Conservation (phyloP, 2,113 vertebrate species). For the Scomber colias region DNA sequence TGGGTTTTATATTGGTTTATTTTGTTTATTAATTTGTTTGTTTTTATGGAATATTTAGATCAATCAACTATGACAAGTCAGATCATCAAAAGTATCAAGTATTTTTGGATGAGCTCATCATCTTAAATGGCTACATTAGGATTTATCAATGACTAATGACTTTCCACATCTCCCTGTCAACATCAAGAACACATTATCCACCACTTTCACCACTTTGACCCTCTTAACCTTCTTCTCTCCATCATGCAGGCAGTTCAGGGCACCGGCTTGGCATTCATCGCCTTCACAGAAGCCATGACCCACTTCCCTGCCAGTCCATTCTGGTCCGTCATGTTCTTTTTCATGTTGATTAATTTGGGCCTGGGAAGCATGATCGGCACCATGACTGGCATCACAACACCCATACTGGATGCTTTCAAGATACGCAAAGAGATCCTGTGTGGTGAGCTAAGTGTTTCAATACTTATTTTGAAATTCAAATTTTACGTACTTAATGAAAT, state of each 20-base stretch:
- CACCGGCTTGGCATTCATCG: conserved; percentile 98
- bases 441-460: conserved; percentile 84
- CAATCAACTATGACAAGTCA: neutral
- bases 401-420: conserved; percentile 97
- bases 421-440: conserved; percentile 97
- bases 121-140: neutral
- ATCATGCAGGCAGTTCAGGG: conserved; percentile 93
- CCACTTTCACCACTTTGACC: neutral
- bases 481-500: neutral
- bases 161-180: neutral
- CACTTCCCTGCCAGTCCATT: conserved; percentile 97
- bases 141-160: neutral
- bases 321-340: conserved; percentile 99
- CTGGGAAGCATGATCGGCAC: conserved; percentile 99
- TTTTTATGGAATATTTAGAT: neutral
- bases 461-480: neutral
- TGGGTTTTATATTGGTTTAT: no score
- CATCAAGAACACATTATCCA: neutral
- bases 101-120: neutral
- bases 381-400: conserved; percentile 98
- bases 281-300: conserved; percentile 99
- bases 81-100: neutral
- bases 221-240: neutral
- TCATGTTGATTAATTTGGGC: conserved; percentile 99
- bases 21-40: neutral